A percentile compares a stretch with the other conserved stretches of the same genome.
These are phyloP conservation scores for Indicator indicator DNA, from an alignment of 2,113 vertebrate genomes.

Conservation along the genomic window DNA sequence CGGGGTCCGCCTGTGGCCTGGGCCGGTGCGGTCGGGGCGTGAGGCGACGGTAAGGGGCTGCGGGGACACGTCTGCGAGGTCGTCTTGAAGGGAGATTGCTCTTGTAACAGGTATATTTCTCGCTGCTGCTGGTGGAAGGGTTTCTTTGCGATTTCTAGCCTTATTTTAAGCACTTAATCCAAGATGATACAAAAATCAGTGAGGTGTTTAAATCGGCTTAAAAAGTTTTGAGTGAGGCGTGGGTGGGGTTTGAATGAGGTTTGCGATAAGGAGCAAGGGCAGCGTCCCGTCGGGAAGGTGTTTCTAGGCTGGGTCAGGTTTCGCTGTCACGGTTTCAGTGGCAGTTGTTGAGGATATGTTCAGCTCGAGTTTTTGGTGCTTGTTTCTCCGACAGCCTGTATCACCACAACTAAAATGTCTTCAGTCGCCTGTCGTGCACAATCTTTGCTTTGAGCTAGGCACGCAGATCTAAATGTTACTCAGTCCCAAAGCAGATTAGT, in stretches of 20 bases:
- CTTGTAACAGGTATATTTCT: not conserved
- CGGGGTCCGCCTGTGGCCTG: not conserved
- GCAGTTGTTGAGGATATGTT: not conserved
- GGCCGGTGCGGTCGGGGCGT: not conserved
- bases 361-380: not conserved
- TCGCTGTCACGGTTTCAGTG: not conserved
- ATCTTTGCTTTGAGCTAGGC: not conserved
- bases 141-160: not conserved
- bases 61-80: not conserved
- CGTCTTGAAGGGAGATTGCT: not conserved
- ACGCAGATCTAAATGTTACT: not conserved
- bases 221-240: not conserved
- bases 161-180: not conserved
- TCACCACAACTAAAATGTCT: not conserved
- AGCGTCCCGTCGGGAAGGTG: not conserved
- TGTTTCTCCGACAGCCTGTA: not conserved
- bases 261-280: rapidly evolving
- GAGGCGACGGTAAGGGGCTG: not conserved
- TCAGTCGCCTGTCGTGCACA: not conserved
- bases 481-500: not conserved
- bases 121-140: not conserved
- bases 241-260: not conserved
- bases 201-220: not conserved
- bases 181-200: not conserved
- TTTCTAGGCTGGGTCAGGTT: not conserved